These are phyloP conservation scores for Sebastolobus alascanus DNA, from an alignment of 2,797 vertebrate species.

Conservation along the genomic window DNA sequence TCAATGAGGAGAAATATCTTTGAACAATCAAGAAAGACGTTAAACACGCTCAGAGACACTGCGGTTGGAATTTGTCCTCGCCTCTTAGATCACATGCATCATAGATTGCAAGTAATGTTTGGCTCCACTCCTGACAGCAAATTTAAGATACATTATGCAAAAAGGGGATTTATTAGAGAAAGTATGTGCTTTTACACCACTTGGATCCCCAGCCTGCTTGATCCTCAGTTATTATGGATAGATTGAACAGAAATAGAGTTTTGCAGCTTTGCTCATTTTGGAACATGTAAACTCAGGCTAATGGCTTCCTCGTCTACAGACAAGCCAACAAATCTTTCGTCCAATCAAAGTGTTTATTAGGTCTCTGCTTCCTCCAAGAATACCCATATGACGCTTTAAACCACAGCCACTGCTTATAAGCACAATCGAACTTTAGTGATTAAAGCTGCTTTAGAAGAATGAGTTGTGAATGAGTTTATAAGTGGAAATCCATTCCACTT, in stretches of 20 bases:
- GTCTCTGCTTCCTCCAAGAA: not conserved
- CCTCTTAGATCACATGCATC: not conserved
- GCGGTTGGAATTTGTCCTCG: not conserved
- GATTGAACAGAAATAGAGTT: not conserved
- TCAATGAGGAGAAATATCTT: slow-evolving; percentile 10
- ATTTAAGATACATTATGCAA: slow-evolving; percentile 2
- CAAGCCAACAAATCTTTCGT: not conserved
- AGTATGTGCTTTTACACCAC: not conserved
- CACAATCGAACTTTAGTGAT: not conserved
- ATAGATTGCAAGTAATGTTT: not conserved
- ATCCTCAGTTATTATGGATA: not conserved
- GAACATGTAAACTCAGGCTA: not conserved
- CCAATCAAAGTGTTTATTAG: not conserved
- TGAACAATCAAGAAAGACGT: slow-evolving; percentile 7
- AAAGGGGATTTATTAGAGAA: slow-evolving; percentile 3
- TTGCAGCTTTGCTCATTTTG: not conserved
- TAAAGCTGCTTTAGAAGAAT: slow-evolving; percentile 7
- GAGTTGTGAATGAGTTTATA: slow-evolving; percentile 2
- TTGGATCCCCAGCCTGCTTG: not conserved
- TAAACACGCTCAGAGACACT: not conserved
- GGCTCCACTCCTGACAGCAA: not conserved
- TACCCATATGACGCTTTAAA: slow-evolving; percentile 1
- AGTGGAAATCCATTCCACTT: slow-evolving; percentile 22
- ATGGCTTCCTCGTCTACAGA: not conserved
- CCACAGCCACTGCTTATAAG: not conserved